Percentiles rank a stretch among this genome's conserved stretches.
Evolutionary conservation across 2,113 vertebrate species (phyloP).

Genomic region (Callithrix jacchus): DNA sequence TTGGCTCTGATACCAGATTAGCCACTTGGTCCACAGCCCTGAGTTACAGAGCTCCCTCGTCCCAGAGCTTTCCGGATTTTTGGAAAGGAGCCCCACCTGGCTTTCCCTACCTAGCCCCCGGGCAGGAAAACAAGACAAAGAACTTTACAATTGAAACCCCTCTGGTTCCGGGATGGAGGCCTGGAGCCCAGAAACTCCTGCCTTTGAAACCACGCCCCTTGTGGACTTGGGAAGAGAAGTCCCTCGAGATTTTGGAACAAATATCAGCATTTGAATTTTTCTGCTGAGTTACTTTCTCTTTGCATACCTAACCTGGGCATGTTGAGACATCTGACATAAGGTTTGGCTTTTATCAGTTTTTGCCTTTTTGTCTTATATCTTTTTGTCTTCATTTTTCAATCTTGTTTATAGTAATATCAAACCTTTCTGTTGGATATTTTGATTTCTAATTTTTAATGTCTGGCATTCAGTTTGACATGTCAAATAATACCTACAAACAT

Average conservation of each 20-base stretch:
- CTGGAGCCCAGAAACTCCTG: too few relatives aligned
- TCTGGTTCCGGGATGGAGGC: too few relatives aligned
- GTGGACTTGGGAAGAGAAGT: too few relatives aligned
- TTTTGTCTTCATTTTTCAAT: neutral
- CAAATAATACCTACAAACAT: conserved; percentile 8
- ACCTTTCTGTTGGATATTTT: neutral
- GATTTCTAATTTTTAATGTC: neutral
- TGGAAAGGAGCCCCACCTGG: too few relatives aligned
- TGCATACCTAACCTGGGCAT: neutral
- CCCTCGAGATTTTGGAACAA: neutral
- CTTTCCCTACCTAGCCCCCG: too few relatives aligned
- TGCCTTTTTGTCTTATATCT: neutral
- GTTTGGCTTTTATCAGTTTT: neutral
- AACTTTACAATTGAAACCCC: too few relatives aligned
- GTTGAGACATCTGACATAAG: neutral
- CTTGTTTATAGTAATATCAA: neutral
- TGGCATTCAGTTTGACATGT: neutral
- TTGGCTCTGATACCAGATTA: too few relatives aligned
- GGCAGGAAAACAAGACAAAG: too few relatives aligned
- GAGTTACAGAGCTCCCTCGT: too few relatives aligned
- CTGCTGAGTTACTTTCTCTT: neutral
- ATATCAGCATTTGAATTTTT: neutral
- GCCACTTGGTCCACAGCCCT: too few relatives aligned
- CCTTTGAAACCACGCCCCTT: too few relatives aligned
- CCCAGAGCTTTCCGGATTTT: too few relatives aligned